Percentiles rank a stretch among this genome's conserved stretches.
Evolutionary conservation across 2,113 vertebrate species (phyloP).

Genomic region (Colius striatus): DNA sequence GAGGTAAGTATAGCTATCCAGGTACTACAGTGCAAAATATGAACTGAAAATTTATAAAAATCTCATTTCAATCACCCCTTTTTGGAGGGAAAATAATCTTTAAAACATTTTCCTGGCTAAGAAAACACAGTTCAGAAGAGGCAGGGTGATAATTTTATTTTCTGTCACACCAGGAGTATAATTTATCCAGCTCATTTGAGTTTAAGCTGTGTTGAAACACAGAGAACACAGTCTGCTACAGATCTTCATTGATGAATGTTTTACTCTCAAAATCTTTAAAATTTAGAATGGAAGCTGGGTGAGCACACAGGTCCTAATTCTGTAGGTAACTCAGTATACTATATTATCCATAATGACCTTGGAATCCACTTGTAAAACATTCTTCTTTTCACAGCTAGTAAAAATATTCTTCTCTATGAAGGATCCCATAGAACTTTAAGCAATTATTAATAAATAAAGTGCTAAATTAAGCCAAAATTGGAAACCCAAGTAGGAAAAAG

Average conservation of each 20-base stretch:
- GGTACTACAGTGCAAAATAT: not conserved
- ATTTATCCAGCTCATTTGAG: not conserved
- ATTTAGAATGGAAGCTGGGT: not conserved
- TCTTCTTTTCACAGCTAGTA: not conserved
- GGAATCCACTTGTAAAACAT: not conserved
- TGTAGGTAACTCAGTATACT: not conserved
- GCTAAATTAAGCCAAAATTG: not conserved
- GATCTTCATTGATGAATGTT: not conserved
- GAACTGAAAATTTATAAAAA: not conserved
- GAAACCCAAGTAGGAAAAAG: not conserved
- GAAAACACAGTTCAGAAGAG: not conserved
- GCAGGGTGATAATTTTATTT: not conserved
- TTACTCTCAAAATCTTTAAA: not conserved
- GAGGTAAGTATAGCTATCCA: not conserved
- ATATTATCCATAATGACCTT: not conserved
- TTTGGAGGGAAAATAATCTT: not conserved
- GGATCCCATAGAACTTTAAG: not conserved
- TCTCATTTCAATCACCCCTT: not conserved
- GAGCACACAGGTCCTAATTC: not conserved
- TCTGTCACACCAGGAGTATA: not conserved
- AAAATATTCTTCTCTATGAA: not conserved
- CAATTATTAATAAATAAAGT: not conserved
- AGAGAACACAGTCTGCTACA: not conserved
- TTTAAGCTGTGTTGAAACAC: not conserved
- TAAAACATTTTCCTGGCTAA: not conserved